Conservation (phyloP, 2,888 invertebrate species). For the Linnaemya vulpina region DNA sequence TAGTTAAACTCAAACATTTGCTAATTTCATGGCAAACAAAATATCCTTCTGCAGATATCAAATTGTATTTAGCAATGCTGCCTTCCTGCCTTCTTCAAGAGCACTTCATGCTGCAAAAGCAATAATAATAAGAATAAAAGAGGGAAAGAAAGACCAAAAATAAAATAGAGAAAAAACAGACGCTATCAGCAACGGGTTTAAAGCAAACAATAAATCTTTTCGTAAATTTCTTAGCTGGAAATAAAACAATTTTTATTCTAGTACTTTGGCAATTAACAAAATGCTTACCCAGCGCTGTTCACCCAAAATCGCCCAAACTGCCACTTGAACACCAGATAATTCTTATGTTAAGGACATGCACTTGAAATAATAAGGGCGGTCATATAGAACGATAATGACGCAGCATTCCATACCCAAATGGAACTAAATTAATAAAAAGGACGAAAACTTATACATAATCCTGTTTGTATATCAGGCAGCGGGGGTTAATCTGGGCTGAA, state of each 20-base stretch:
- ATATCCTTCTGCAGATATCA: constrained; percentile 13
- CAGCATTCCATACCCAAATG: neutral
- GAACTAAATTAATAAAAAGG: neutral
- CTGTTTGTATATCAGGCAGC: too few relatives aligned
- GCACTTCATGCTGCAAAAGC: constrained; percentile 11
- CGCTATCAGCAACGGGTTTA: constrained; percentile 48
- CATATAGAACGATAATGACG: neutral
- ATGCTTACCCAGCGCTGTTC: constrained; percentile 56
- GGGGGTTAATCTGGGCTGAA: too few relatives aligned
- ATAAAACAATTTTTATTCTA: constrained; percentile 57
- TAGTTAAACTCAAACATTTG: neutral
- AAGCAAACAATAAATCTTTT: constrained; percentile 62
- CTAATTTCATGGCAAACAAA: constrained; percentile 4
- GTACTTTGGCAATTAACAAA: constrained; percentile 68
- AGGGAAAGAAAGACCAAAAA: neutral
- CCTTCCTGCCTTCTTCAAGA: constrained; percentile 15
- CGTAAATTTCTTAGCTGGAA: constrained; percentile 37
- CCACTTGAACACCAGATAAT: constrained; percentile 1
- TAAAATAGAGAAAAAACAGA: constrained; percentile 19
- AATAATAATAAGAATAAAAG: neutral
- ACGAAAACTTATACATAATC: neutral
- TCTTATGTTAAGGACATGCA: constrained; percentile 30
- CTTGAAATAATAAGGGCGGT: constrained; percentile 10
- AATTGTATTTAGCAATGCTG: constrained; percentile 35
- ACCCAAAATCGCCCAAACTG: constrained; percentile 20